Evolutionary conservation across 1,140 invertebrate species (phyloP).

Genomic region (Eupristina koningsbergeri): DNA sequence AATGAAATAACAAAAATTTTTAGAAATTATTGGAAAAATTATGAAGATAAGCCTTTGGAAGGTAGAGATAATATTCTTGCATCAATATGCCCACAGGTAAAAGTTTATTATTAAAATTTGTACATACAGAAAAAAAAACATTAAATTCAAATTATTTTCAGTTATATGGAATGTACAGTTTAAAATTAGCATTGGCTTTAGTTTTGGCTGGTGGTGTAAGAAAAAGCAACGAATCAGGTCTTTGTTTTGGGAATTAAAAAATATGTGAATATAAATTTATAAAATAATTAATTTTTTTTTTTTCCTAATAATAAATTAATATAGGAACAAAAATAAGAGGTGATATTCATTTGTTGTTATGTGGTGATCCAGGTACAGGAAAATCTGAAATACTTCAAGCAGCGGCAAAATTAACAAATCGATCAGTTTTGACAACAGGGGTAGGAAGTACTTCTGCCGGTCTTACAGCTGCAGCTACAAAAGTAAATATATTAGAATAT

Average conservation of each 20-base stretch:
- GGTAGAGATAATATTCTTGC: constrained; percentile 86
- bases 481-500: too few species aligned
- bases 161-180: constrained; percentile 89
- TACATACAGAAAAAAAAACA: background rate
- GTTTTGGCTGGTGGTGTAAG: constrained; percentile 82
- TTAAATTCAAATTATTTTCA: constrained; percentile 64
- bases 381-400: constrained; percentile 92
- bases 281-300: background rate
- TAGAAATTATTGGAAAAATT: constrained; percentile 81
- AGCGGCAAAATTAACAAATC: constrained; percentile 81
- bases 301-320: background rate
- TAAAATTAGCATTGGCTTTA: constrained; percentile 88
- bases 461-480: constrained; percentile 89
- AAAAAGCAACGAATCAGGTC: constrained; percentile 74
- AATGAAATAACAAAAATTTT: constrained; percentile 83
- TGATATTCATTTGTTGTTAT: constrained; percentile 88
- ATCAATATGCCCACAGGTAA: constrained; percentile 88
- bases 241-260: constrained; percentile 4
- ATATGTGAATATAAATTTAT: background rate
- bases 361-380: constrained; percentile 92
- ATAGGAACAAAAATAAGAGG: constrained; percentile 76
- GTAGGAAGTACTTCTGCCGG: constrained; percentile 90
- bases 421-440: constrained; percentile 90
- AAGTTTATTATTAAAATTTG: background rate
- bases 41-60: constrained; percentile 77